These are phyloP conservation scores for Orthosia gothica DNA, from an alignment of 2,888 invertebrate species.

Conservation along the genomic window DNA sequence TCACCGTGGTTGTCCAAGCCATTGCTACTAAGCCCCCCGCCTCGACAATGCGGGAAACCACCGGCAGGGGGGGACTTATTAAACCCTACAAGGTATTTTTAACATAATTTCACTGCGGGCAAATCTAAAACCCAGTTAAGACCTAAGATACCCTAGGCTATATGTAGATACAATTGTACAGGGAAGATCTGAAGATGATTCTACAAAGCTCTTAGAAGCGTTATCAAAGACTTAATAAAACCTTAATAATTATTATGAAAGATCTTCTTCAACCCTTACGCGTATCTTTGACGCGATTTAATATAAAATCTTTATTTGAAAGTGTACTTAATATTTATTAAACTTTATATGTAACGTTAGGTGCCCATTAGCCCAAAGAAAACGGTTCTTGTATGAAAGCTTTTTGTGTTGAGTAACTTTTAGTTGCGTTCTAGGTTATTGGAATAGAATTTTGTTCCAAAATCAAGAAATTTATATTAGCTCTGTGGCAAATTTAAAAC, in stretches of 20 bases:
- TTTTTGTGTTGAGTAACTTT: slow-evolving; percentile 16
- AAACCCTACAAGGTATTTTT: too few relatives aligned
- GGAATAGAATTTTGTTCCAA: neutral
- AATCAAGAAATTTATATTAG: neutral
- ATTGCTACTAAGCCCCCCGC: too few relatives aligned
- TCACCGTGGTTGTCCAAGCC: too few relatives aligned
- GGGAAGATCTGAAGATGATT: slow-evolving; percentile 27
- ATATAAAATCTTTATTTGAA: slow-evolving; percentile 1
- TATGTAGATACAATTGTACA: slow-evolving; percentile 5
- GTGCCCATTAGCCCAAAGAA: slow-evolving; percentile 14
- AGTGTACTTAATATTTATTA: slow-evolving; percentile 27
- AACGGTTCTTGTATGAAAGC: slow-evolving; percentile 2
- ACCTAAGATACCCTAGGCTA: neutral
- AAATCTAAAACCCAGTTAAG: neutral
- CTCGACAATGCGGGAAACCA: too few relatives aligned
- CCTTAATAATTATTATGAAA: slow-evolving; percentile 27
- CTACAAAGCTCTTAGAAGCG: slow-evolving; percentile 13
- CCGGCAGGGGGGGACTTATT: too few relatives aligned
- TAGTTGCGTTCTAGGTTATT: neutral
- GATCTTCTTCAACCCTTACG: slow-evolving; percentile 4
- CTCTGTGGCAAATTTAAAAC: neutral
- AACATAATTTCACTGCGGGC: neutral
- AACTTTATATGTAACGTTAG: slow-evolving; percentile 26
- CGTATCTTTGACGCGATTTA: slow-evolving; percentile 12
- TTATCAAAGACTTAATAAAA: slow-evolving; percentile 30